phyloP scores from a whole-genome alignment of 2,113 vertebrate species.

The Clarias gariepinus region DNA sequence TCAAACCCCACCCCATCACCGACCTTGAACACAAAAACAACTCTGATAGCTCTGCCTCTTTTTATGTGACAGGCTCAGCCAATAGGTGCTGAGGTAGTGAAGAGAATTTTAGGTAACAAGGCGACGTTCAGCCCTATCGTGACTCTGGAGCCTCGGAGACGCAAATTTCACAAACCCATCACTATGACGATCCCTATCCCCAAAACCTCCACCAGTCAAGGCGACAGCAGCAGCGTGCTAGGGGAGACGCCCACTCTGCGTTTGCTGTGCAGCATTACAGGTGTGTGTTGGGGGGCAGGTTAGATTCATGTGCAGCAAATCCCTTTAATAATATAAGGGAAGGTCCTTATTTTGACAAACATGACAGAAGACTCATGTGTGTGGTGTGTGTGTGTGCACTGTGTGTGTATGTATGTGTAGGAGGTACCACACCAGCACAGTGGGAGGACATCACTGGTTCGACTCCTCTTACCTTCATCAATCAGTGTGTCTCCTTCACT shows the following conservation, averaged over 20 bases:
- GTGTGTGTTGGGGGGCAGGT: slow-evolving; percentile 62
- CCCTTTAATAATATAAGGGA: not conserved
- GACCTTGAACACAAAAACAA: not conserved
- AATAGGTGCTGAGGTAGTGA: slow-evolving; percentile 86
- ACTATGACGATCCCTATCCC: slow-evolving; percentile 83
- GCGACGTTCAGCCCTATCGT: slow-evolving; percentile 96
- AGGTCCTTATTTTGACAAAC: not conserved
- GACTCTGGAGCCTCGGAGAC: slow-evolving; percentile 91
- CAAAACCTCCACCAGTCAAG: slow-evolving; percentile 82
- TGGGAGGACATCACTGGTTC: slow-evolving; percentile 99
- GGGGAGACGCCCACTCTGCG: slow-evolving; percentile 89
- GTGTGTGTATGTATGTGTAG: slow-evolving; percentile 61
- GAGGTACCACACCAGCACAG: slow-evolving; percentile 95
- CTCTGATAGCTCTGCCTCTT: not conserved
- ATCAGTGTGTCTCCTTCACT: slow-evolving; percentile 98
- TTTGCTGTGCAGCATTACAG: slow-evolving; percentile 96
- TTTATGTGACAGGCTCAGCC: slow-evolving; percentile 82
- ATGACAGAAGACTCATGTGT: slow-evolving; percentile 20
- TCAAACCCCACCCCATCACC: too few relatives aligned
- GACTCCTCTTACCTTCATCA: slow-evolving; percentile 93
- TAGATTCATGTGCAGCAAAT: not conserved
- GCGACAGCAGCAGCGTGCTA: slow-evolving; percentile 77
- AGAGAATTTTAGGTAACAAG: slow-evolving; percentile 93
- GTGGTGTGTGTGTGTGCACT: slow-evolving; percentile 17
- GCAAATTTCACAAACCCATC: slow-evolving; percentile 85